These are phyloP conservation scores for Pachydiplax longipennis DNA, from an alignment of 2,888 invertebrate species.

Conservation along the genomic window DNA sequence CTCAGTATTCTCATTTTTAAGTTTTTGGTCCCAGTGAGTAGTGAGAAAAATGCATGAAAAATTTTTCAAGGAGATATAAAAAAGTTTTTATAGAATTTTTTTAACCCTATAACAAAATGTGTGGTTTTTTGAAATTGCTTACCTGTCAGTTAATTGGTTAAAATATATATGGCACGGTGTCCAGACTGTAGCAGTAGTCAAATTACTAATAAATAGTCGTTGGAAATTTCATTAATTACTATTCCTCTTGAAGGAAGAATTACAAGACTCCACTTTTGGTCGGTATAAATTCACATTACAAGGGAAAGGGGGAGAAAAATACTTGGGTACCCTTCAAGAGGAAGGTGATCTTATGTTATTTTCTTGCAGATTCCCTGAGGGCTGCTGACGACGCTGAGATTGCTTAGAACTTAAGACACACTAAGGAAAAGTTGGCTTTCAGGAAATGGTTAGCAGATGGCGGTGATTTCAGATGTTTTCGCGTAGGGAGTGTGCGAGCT, in stretches of 20 bases:
- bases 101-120: slow-evolving; percentile 29
- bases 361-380: background rate
- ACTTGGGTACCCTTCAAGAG: slow-evolving; percentile 41
- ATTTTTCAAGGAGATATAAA: background rate
- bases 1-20: slow-evolving; percentile 40
- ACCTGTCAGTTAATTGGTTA: slow-evolving; percentile 23
- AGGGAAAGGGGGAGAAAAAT: slow-evolving; percentile 46
- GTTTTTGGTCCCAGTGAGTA: slow-evolving; percentile 38
- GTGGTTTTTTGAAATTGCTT: slow-evolving; percentile 41
- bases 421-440: background rate
- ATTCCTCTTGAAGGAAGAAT: slow-evolving; percentile 46
- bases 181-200: slow-evolving; percentile 40
- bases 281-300: slow-evolving; percentile 49
- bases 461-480: slow-evolving; percentile 35
- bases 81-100: background rate
- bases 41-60: background rate
- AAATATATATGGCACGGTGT: slow-evolving; percentile 16
- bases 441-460: slow-evolving; percentile 11
- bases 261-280: slow-evolving; percentile 45
- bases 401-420: no score
- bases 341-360: slow-evolving; percentile 38
- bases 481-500: slow-evolving; percentile 48
- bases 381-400: no score
- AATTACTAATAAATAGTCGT: slow-evolving; percentile 43
- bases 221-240: slow-evolving; percentile 34